phyloP scores from a whole-genome alignment of 2,797 vertebrate species.

The Sebastes variabilis region DNA sequence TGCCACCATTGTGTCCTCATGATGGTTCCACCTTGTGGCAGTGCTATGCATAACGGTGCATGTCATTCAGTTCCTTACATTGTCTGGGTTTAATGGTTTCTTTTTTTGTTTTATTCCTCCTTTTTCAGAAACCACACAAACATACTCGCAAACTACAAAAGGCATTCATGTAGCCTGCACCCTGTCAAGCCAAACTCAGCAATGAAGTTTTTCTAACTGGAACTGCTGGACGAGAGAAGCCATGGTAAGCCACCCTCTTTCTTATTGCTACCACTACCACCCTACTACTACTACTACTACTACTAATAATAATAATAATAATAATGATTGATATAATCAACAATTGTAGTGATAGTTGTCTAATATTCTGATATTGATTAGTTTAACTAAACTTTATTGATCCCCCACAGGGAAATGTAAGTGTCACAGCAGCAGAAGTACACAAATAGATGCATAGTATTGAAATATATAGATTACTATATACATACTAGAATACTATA shows the following conservation, averaged over 20 bases:
- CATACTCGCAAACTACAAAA: not conserved
- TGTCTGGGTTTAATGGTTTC: not conserved
- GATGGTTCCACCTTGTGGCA: not conserved
- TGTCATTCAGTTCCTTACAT: not conserved
- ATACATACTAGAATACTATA: not conserved
- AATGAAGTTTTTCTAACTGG: not conserved
- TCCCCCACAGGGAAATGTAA: accelerated
- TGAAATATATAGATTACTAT: not conserved
- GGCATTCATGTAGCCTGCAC: not conserved
- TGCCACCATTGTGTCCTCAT: not conserved
- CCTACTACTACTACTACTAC: too few species aligned
- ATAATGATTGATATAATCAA: not conserved
- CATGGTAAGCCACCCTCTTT: not conserved
- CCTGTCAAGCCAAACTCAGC: not conserved
- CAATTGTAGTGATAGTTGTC: not conserved
- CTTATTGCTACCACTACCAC: not conserved
- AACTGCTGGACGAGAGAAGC: not conserved
- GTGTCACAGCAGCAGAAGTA: not conserved
- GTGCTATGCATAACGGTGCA: not conserved
- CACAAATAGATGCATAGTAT: not conserved
- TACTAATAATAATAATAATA: not conserved
- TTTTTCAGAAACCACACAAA: not conserved
- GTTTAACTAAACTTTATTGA: not conserved
- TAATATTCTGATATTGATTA: not conserved
- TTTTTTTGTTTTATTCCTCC: not conserved